Percentiles rank a stretch among this genome's conserved stretches.
phyloP scores from a whole-genome alignment of 2,113 vertebrate genomes.

The Lepus timidus region DNA sequence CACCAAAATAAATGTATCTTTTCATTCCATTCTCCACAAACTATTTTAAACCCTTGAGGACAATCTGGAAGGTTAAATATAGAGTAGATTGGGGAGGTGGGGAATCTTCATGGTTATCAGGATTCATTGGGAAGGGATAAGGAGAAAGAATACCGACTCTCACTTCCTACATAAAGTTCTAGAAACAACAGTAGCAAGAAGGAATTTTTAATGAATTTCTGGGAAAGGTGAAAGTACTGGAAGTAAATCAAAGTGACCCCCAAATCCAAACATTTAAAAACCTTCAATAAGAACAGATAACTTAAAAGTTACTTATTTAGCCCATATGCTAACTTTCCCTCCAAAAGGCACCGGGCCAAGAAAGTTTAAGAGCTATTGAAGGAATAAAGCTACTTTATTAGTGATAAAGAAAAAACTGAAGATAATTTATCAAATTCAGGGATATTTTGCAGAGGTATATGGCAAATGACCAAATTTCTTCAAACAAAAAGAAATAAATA shows the following conservation, averaged over 20 bases:
- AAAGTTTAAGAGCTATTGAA: slow-evolving; percentile 32
- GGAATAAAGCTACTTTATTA: slow-evolving; percentile 61
- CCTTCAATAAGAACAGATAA: slow-evolving; percentile 8
- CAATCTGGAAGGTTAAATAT: background rate
- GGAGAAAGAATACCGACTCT: background rate
- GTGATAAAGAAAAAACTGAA: slow-evolving; percentile 67
- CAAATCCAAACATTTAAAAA: slow-evolving; percentile 47
- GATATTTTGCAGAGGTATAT: slow-evolving; percentile 55
- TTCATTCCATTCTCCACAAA: too few species aligned
- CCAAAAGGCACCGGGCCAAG: background rate
- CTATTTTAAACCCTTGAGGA: too few species aligned
- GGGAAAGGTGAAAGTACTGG: background rate
- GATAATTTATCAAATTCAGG: slow-evolving; percentile 65
- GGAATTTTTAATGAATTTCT: slow-evolving; percentile 29
- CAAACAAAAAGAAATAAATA: slow-evolving; percentile 71
- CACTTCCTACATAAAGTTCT: background rate
- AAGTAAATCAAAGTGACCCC: slow-evolving; percentile 37
- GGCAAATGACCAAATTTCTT: slow-evolving; percentile 63
- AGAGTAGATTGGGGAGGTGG: background rate
- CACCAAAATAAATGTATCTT: too few species aligned
- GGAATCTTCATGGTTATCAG: background rate
- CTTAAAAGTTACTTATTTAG: slow-evolving; percentile 11
- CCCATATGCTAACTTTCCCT: background rate
- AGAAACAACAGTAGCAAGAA: background rate
- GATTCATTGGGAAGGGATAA: background rate